Conservation (phyloP, 53 echinoderm and acorn worm genomes). For the Paracentrotus lividus region DNA sequence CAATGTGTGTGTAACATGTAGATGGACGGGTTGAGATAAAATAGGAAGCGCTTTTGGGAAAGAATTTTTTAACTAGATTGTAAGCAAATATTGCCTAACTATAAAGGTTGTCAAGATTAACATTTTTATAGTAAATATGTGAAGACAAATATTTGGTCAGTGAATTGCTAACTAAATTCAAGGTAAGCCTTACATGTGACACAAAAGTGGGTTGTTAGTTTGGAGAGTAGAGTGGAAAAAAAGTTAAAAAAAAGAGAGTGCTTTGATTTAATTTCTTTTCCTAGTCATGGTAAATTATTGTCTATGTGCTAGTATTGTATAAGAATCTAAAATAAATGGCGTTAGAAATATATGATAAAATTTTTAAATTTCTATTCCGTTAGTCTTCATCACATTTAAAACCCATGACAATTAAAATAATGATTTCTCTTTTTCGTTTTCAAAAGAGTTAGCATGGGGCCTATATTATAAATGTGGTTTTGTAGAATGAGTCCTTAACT, state of each 20-base stretch:
- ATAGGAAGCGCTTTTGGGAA: neutral
- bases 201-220: neutral
- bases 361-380: too few species aligned
- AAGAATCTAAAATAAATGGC: neutral
- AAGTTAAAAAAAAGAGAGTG: neutral
- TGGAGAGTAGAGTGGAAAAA: too few species aligned
- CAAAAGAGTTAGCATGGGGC: too few species aligned
- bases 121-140: neutral
- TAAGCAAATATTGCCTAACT: neutral
- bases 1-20: slow-evolving; percentile 34
- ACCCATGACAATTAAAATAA: neutral
- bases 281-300: neutral
- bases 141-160: neutral
- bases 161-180: neutral
- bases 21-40: slow-evolving; percentile 1
- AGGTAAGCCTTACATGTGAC: neutral
- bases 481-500: too few species aligned
- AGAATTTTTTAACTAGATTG: neutral
- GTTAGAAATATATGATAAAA: neutral
- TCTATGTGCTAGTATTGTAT: neutral
- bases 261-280: neutral
- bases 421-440: too few species aligned
- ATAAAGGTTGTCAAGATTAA: neutral
- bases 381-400: neutral
- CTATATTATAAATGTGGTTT: too few species aligned